Base-by-base conservation (phyloP, 1,140 invertebrate genomes). In the Arion vulgaris region DNA sequence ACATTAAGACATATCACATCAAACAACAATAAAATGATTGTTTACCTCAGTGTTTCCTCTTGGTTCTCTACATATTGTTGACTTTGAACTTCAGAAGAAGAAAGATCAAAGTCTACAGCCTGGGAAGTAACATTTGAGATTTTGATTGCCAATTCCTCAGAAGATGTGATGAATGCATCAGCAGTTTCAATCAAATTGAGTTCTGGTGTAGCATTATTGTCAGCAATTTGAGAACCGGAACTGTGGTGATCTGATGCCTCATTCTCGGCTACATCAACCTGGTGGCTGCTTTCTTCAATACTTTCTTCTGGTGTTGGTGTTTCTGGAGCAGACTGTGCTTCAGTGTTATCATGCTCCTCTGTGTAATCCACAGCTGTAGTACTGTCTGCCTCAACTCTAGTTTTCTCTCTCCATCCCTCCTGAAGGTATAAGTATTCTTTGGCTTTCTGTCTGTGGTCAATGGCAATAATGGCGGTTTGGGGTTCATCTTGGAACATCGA, bases 351-450 rank as follows among this genome's bases (percentile, higher is more conserved):
- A 45, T 39, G 32, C 57, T 79, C 38, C 19, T 81, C 79, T 11
- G 69, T 11, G 32, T 81, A 78, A 51, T 84, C 83, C 41, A 81
- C 87, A 17, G 80, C 81, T 23, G 86, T 88, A 28, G 88, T 89
- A 74, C 87, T 88, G 72, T 89, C 88, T 19, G 88, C 88, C 53
- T 88, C 86, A 0, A 86, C 87, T 77, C 82, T 86, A 0, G 85
- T 87, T 75, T 88, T 88, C 26, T 83, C 80, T 39, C 36, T 83
- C 81, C 73, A 82, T 2, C 73, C 82, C 72, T 86, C 82, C 74
- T 81, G 79, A 45, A 85, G 72, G n/a, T 86, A 75, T 75, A 85
- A 71, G 68, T 84, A 86, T 23, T 85, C 85, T 49, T 81, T 85
- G 5, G 85, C 85, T 38, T 78, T 62, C 45, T 82, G 81, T 32